Evolutionary conservation across 2,113 vertebrate genomes (phyloP).

Genomic region (Callorhinus ursinus): DNA sequence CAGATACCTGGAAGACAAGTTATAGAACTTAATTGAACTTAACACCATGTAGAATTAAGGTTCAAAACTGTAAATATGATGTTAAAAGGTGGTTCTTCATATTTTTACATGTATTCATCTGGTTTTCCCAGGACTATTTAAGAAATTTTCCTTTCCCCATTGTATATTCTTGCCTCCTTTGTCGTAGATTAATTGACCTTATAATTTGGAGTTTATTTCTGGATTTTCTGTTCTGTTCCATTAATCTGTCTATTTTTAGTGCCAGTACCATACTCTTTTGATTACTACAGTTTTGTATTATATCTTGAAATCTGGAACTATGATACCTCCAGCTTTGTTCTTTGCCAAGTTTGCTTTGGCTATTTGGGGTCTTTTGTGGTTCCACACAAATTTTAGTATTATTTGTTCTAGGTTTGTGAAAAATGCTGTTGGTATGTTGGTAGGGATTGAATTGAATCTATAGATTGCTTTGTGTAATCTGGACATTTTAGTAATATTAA

Average conservation of each 20-base stretch:
- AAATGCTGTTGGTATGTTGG: not conserved
- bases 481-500: not conserved
- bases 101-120: not conserved
- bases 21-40: not conserved
- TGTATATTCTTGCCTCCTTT: not conserved
- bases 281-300: not conserved
- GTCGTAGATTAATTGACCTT: not conserved
- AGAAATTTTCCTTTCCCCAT: not conserved
- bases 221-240: not conserved
- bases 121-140: not conserved
- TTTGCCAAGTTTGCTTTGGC: not conserved
- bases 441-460: not conserved
- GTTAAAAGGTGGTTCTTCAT: not conserved
- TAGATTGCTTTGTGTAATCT: not conserved
- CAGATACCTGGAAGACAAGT: not conserved
- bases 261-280: not conserved
- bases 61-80: not conserved
- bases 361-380: not conserved
- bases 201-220: not conserved
- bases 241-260: not conserved
- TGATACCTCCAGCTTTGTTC: not conserved
- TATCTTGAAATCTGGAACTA: not conserved
- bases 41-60: not conserved
- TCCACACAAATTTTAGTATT: not conserved
- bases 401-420: not conserved